phyloP scores from a whole-genome alignment of 2,888 invertebrate genomes.

The Apotomis turbidana region DNA sequence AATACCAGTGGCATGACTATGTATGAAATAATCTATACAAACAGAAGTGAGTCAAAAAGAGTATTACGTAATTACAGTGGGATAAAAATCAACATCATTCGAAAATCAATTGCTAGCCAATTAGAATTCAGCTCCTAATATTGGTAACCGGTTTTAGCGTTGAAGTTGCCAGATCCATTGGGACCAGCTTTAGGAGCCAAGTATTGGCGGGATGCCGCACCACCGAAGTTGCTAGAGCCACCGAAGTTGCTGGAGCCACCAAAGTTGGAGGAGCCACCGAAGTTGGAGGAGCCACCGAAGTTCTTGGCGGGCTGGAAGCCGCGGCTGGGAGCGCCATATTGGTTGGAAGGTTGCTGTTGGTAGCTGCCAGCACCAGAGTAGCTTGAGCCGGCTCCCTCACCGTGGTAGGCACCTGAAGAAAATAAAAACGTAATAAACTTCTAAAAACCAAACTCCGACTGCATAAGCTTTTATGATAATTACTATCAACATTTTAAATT shows the following conservation, averaged over 20 bases:
- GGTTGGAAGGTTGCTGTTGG: conserved; percentile 47
- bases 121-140: conserved; percentile 58
- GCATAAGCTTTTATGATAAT: no score
- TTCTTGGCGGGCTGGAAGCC: conserved; percentile 41
- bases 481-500: no score
- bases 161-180: conserved; percentile 74
- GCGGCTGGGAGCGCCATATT: conserved; percentile 51
- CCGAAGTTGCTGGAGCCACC: conserved; percentile 51
- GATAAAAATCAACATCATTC: conserved; percentile 15
- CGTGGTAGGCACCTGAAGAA: conserved; percentile 73
- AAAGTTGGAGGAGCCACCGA: conserved; percentile 47
- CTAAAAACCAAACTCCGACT: no score
- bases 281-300: conserved; percentile 43
- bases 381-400: conserved; percentile 67
- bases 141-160: conserved; percentile 74
- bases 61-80: background rate
- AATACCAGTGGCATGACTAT: background rate
- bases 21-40: background rate
- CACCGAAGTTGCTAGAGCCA: conserved; percentile 53
- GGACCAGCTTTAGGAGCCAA: conserved; percentile 72
- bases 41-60: background rate
- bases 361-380: conserved; percentile 40
- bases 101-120: conserved; percentile 2
- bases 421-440: no score
- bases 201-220: conserved; percentile 72